Base-by-base conservation (phyloP, 2,113 vertebrate genomes). In the Rhabdomys dilectus region DNA sequence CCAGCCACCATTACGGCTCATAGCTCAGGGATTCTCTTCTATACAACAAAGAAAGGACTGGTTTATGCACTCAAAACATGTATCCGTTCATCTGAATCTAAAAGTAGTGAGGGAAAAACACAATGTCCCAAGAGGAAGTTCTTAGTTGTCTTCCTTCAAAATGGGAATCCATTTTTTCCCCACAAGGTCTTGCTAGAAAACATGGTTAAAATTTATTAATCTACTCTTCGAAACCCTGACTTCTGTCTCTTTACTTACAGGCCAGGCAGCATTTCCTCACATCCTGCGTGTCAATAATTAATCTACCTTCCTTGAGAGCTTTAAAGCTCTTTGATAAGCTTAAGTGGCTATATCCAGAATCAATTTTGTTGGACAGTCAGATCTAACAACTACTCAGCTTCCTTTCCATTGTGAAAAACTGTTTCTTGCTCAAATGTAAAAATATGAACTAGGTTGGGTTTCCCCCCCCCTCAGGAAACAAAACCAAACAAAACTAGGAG, bases 251-350 rank as follows among this genome's bases (percentile, higher is more conserved):
- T 73, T 42, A 34, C 86, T 80, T 77, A 88, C 39, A 89, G 21
- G 68, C 60, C 60, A 92, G 78, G 87, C 84, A 93, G 62, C 53
- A 73, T 93, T 73, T 97, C 68, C 45, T 88, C 76, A 92, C 84
- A 89, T 93, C 90, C 36, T 72, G 16, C 29, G 45, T 81, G 60
- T 91, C 91, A 93, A 91, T 97, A 93, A 95, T 96, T 88, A 92
- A 92, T 86, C 88, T 92, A 39, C 64, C 56, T 81, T 36, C 76
- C 80, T 89, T 45, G 84, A 96, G 70, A 88, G 51, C 58, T 42
- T 34, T 66, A 36, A 89, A 91, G 80, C 58, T 39, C 84, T 91
- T 8, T 88, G 51, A 72, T 96, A 93, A 95, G 77, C 80, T 64
- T 90, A 92, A 94, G 36, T 89, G 87, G 91, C 2, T 5, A 29